Percentiles rank a stretch among this genome's conserved stretches.
These are phyloP conservation scores for Pachypanchax playfairii DNA, from an alignment of 2,113 vertebrate species.

Conservation along the genomic window DNA sequence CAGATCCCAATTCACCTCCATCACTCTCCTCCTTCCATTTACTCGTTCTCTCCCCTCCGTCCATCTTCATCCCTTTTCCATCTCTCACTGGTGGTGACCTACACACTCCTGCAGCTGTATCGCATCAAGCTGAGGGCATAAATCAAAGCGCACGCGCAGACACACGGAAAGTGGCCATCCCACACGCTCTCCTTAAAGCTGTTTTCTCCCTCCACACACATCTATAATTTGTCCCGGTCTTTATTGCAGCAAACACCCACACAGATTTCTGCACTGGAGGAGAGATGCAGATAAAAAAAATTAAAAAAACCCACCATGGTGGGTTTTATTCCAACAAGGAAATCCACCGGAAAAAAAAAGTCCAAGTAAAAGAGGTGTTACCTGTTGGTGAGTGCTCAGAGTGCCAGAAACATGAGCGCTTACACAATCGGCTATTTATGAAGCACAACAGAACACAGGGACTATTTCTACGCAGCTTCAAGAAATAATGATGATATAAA, in stretches of 20 bases:
- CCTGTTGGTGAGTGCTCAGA: constrained; percentile 52
- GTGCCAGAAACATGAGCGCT: constrained; percentile 36
- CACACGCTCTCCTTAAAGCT: constrained; percentile 66
- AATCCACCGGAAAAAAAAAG: constrained; percentile 22
- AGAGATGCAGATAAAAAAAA: constrained; percentile 58
- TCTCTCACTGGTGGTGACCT: constrained; percentile 43
- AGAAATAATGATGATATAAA: not conserved
- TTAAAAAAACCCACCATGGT: too few relatives aligned
- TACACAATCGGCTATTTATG: constrained; percentile 55
- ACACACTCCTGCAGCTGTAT: constrained; percentile 59
- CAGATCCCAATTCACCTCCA: constrained; percentile 25
- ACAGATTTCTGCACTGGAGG: constrained; percentile 50
- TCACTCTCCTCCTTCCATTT: constrained; percentile 39
- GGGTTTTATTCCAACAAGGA: constrained; percentile 50
- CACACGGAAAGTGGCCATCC: constrained; percentile 45
- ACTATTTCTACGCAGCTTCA: not conserved
- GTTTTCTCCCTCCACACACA: constrained; percentile 33
- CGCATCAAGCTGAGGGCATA: constrained; percentile 60
- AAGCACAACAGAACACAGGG: not conserved
- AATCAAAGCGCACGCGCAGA: constrained; percentile 46
- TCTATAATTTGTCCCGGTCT: constrained; percentile 57
- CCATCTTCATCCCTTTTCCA: constrained; percentile 24
- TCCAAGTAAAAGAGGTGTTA: constrained; percentile 14
- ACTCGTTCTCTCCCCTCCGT: constrained; percentile 40
- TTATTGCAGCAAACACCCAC: constrained; percentile 60